These are phyloP conservation scores for Euglossa dilemma DNA, from an alignment of 1,140 invertebrate species.

Conservation along the genomic window DNA sequence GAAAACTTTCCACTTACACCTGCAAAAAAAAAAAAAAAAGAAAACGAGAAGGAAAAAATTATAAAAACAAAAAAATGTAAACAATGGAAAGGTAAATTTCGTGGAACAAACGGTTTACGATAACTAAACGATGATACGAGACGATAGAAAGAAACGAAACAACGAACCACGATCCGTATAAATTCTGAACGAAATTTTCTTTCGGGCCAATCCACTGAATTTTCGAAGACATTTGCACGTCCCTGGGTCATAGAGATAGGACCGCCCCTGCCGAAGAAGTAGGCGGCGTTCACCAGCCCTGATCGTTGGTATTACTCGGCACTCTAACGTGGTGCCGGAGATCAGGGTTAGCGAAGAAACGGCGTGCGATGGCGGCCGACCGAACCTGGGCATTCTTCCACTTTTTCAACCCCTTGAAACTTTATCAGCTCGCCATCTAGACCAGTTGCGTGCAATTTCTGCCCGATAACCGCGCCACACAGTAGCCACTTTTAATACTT, in stretches of 20 bases:
- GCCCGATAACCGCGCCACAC: neutral
- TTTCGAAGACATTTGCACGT: slow-evolving; percentile 61
- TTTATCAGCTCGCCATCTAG: slow-evolving; percentile 12
- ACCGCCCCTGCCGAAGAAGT: slow-evolving; percentile 75
- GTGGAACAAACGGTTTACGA: neutral
- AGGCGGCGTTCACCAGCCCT: slow-evolving; percentile 72
- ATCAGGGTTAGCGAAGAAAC: slow-evolving; percentile 66
- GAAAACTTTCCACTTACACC: neutral
- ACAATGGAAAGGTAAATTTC: neutral
- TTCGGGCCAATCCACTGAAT: neutral
- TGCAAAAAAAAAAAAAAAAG: neutral
- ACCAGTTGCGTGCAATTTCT: slow-evolving; percentile 6
- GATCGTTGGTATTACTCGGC: slow-evolving; percentile 63
- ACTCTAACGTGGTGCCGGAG: slow-evolving; percentile 70
- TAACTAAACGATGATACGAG: neutral
- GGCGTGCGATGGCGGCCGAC: slow-evolving; percentile 68
- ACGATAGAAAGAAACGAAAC: neutral
- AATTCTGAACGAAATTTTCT: neutral
- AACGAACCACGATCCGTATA: neutral
- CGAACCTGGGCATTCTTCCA: slow-evolving; percentile 48
- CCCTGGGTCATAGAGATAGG: slow-evolving; percentile 76
- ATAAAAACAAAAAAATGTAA: neutral
- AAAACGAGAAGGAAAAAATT: neutral
- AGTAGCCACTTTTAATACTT: neutral
- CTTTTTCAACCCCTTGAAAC: slow-evolving; percentile 48